A percentile compares a stretch with the other conserved stretches of the same genome.
These are phyloP conservation scores for Ditylenchus weischeri DNA, from an alignment of 2,888 invertebrate species.

Conservation along the genomic window DNA sequence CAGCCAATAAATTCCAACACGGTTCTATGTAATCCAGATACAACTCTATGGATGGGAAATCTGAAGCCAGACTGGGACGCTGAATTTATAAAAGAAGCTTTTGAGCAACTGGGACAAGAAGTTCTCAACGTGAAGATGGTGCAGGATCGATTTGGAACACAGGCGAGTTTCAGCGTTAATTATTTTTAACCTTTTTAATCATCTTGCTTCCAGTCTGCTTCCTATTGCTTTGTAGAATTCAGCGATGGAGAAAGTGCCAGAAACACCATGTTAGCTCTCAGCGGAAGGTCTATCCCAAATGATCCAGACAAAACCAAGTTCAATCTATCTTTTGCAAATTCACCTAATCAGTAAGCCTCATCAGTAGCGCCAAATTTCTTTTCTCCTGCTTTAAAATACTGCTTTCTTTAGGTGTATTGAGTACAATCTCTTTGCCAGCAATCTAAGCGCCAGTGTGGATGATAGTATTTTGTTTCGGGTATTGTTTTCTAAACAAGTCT, in stretches of 20 bases:
- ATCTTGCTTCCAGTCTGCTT: conserved; percentile 55
- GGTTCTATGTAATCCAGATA: conserved; percentile 26
- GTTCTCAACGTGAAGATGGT: conserved; percentile 43
- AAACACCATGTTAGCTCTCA: conserved; percentile 59
- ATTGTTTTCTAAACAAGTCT: too few species aligned
- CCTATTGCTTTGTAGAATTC: conserved; percentile 63
- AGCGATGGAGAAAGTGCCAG: conserved; percentile 59
- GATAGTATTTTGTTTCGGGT: conserved; percentile 60
- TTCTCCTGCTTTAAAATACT: not conserved
- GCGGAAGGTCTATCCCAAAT: conserved; percentile 54
- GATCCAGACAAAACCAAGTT: conserved; percentile 35
- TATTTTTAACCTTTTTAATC: not conserved
- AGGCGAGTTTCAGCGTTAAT: conserved; percentile 6
- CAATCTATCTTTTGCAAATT: conserved; percentile 44
- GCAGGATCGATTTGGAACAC: conserved; percentile 25
- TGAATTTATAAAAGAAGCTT: conserved; percentile 39
- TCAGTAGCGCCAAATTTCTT: not conserved
- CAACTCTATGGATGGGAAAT: conserved; percentile 55
- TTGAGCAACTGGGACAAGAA: conserved; percentile 31
- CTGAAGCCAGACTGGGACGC: conserved; percentile 43
- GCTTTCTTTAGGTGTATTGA: conserved; percentile 55
- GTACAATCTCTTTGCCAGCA: conserved; percentile 62
- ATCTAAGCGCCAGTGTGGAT: conserved; percentile 60
- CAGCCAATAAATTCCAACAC: too few species aligned
- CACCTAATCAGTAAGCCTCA: conserved; percentile 28